Evolutionary conservation across 2,113 vertebrate genomes (phyloP), one percentile per base, ranked within the genome.

Genomic region (Callopanchax toddi): DNA sequence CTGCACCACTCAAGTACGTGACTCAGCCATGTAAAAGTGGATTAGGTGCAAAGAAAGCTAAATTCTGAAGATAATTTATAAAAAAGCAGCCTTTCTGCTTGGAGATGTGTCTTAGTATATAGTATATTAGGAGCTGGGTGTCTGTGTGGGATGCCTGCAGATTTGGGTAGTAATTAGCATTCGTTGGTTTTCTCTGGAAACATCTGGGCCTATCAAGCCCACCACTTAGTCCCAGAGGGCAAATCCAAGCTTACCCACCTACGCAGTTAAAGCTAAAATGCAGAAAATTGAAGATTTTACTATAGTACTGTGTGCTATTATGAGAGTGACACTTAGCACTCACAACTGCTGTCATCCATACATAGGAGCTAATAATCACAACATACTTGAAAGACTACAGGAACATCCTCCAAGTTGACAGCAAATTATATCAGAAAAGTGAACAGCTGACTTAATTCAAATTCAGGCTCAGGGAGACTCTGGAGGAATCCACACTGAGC

Each of bases 181-280:
- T 84, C 85, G 76, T 86, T 85, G 87, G 75, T 76, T 84, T 89
- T 77, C 71, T 83, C 67, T 81, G 51, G 79, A 89, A 91, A 90
- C 90, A 92, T 89, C 88, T 89, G 90, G 79, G 71, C 77, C 70
- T 61, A 87, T 85, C 79, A 75, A 73, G 66, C 82, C 86, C 77
- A 72, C 71, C 74, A 69, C 63, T 67, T 70, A 65, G 75, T 79
- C 74, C 85, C 83, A 59, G 55, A 86, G 83, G 83, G 69, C 62
- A 73, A 86, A 81, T 73, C 74, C 74, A 65, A 71, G 77, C 69
- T 73, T 58, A 34, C 46, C 76, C 53, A 54, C 80, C 84, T 62
- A 82, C 74, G 76, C 65, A 64, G 65, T 65, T 68, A 65, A 37
- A 76, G 74, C 40, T 36, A 43, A 70, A 65, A 81, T 78, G 76